Percentiles rank a stretch among this genome's conserved stretches.
These are phyloP conservation scores for Phasia obesa DNA, from an alignment of 2,888 invertebrate genomes.

Conservation along the genomic window DNA sequence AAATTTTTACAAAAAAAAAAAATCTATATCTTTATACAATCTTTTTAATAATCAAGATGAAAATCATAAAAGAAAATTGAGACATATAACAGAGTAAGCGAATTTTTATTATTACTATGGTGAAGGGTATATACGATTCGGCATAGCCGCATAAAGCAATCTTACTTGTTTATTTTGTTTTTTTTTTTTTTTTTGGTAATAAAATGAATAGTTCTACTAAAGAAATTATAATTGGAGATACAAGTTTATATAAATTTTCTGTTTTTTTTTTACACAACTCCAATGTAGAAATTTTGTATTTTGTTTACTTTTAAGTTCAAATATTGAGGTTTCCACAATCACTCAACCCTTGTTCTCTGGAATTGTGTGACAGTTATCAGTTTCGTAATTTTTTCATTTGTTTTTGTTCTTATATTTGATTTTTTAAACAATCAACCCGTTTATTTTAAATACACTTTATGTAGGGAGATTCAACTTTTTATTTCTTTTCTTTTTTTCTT, in stretches of 20 bases:
- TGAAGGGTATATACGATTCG: no score
- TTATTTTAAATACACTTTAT: no score
- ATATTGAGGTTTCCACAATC: slow-evolving; percentile 8
- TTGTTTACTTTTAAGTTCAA: slow-evolving; percentile 8
- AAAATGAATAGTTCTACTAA: slow-evolving; percentile 24
- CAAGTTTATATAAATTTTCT: slow-evolving; percentile 44
- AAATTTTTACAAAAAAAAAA: no score
- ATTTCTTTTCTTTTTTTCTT: no score
- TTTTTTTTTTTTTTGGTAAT: slow-evolving; percentile 9
- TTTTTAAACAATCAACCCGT: background rate
- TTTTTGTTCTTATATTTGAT: no score
- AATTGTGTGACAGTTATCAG: background rate
- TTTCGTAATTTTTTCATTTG: background rate
- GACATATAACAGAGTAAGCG: no score
- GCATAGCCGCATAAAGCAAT: background rate
- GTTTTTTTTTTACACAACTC: slow-evolving; percentile 38
- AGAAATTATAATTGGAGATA: slow-evolving; percentile 50
- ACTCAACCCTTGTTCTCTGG: background rate
- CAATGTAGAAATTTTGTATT: slow-evolving; percentile 43
- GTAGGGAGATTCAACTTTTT: no score
- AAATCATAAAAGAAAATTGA: no score
- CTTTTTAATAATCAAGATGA: no score
- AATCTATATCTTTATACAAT: no score
- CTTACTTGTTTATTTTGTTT: slow-evolving; percentile 40
- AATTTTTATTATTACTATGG: no score